A percentile compares a stretch with the other conserved stretches of the same genome.
phyloP scores from a whole-genome alignment of 2,113 vertebrate species.

The Agapornis roseicollis region DNA sequence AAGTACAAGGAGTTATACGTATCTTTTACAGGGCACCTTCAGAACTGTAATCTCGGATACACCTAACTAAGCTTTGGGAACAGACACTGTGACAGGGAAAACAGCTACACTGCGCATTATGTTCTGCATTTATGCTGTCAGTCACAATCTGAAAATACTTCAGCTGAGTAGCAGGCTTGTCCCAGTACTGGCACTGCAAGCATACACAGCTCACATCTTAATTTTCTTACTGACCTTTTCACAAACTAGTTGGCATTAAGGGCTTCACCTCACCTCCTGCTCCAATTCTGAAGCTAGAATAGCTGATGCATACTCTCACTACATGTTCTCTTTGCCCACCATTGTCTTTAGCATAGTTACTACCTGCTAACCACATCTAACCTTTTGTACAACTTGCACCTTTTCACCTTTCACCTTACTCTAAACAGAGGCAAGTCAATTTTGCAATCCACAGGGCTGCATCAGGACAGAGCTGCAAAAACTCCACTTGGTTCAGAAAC shows the following conservation, averaged over 20 bases:
- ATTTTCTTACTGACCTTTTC: slow-evolving; percentile 12
- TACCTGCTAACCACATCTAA: neutral
- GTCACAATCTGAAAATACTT: neutral
- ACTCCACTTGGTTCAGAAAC: neutral
- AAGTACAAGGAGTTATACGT: neutral
- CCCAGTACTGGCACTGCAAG: neutral
- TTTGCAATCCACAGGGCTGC: neutral
- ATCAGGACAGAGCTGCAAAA: neutral
- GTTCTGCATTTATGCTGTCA: neutral
- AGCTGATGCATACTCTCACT: neutral
- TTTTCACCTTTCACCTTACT: neutral
- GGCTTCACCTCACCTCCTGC: neutral
- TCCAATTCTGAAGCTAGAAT: neutral
- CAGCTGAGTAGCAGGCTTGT: neutral
- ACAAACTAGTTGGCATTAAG: neutral
- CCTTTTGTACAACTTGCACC: neutral
- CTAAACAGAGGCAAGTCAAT: neutral
- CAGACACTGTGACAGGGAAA: neutral
- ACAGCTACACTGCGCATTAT: neutral
- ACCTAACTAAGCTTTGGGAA: neutral
- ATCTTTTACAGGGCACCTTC: neutral
- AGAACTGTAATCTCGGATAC: neutral
- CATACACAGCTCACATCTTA: neutral
- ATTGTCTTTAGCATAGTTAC: neutral
- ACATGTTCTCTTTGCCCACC: rapidly evolving